Conservation (phyloP, 2,797 vertebrate genomes). For the Meriones psammophilus region DNA sequence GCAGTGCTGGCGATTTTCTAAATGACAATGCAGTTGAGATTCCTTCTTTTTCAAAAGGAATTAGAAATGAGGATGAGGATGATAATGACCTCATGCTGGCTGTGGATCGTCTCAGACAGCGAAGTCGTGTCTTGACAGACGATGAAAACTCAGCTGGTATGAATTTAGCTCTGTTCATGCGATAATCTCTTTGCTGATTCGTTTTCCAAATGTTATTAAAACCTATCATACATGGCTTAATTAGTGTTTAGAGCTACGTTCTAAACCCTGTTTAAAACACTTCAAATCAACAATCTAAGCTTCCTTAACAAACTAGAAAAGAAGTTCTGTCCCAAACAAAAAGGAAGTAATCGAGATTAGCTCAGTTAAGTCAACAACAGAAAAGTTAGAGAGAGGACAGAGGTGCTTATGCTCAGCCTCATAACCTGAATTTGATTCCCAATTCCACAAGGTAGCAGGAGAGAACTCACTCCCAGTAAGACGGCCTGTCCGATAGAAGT, state of each 20-base stretch:
- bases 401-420: neutral
- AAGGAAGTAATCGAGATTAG: conserved; percentile 57
- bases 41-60: conserved; percentile 88
- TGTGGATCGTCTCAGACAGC: conserved; percentile 89
- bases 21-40: conserved; percentile 90
- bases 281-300: conserved; percentile 6
- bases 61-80: conserved; percentile 87
- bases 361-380: neutral
- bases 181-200: conserved; percentile 25
- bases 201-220: conserved; percentile 66
- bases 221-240: neutral
- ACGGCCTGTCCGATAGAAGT: too few relatives aligned
- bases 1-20: conserved; percentile 84
- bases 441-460: neutral
- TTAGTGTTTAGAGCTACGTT: neutral
- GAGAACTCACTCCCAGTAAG: neutral
- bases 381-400: neutral
- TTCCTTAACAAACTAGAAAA: conserved; percentile 47
- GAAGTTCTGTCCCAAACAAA: conserved; percentile 49
- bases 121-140: conserved; percentile 91
- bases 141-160: conserved; percentile 96
- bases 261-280: neutral
- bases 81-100: conserved; percentile 90
- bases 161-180: conserved; percentile 58
- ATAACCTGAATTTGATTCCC: neutral